Conservation (phyloP, 1,140 invertebrate species). For the Sycophaga agraensis region DNA sequence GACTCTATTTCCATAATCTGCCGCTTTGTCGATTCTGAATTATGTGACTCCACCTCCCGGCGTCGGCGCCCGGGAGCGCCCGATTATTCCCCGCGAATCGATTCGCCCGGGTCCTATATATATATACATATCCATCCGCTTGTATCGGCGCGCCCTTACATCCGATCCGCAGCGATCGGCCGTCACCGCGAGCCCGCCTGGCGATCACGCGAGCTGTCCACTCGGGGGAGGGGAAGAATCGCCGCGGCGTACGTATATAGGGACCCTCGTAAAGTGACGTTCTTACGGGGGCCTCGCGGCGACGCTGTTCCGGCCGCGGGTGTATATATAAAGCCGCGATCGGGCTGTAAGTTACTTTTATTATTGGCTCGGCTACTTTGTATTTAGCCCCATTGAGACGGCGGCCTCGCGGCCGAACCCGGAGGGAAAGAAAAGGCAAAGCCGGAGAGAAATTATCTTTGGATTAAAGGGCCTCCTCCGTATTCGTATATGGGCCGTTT, state of each 20-base stretch:
- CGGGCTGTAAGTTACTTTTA: slow-evolving; percentile 5
- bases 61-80: slow-evolving; percentile 38
- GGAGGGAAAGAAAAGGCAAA: too few species aligned
- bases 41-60: slow-evolving; percentile 50
- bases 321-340: not conserved
- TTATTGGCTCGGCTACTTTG: slow-evolving; percentile 13
- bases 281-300: not conserved
- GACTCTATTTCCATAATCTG: slow-evolving; percentile 59
- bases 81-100: slow-evolving; percentile 56
- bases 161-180: not conserved
- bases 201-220: too few species aligned
- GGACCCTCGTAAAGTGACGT: slow-evolving; percentile 22
- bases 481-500: too few species aligned
- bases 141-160: not conserved
- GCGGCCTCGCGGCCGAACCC: too few species aligned
- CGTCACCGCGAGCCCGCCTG: too few species aligned
- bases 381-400: not conserved
- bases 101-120: slow-evolving; percentile 36
- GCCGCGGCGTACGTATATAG: too few species aligned
- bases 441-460: too few species aligned
- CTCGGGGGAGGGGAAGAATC: too few species aligned
- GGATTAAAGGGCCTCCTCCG: too few species aligned
- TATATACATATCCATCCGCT: not conserved
- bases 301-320: not conserved
- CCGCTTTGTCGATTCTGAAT: slow-evolving; percentile 58